Percentiles rank a stretch among this genome's conserved stretches.
Evolutionary conservation across 1,140 invertebrate genomes (phyloP).

Genomic region (Penaeus indicus): DNA sequence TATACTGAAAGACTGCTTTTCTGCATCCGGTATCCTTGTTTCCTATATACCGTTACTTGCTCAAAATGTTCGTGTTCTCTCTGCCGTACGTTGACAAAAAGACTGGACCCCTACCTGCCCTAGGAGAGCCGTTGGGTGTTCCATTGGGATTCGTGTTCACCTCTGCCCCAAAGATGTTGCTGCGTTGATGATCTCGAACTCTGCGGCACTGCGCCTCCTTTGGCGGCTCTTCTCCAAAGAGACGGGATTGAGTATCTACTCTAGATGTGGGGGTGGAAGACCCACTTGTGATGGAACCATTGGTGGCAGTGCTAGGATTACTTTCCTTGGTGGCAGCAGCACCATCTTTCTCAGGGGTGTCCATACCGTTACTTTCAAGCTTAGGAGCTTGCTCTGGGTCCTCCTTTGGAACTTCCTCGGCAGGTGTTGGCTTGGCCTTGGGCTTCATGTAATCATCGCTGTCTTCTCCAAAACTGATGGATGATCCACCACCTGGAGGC

Average conservation of each 20-base stretch:
- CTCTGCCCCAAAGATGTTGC: constrained; percentile 43
- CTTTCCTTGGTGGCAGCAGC: constrained; percentile 28
- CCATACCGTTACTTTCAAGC: constrained; percentile 52
- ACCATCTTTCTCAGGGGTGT: constrained; percentile 34
- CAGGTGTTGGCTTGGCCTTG: not conserved
- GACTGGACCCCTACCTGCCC: constrained; percentile 23
- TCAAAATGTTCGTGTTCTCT: not conserved
- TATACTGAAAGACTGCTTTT: too few species aligned
- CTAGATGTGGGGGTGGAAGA: constrained; percentile 12
- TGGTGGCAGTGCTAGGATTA: constrained; percentile 16
- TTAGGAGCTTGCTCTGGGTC: constrained; percentile 10
- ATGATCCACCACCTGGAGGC: constrained; percentile 56
- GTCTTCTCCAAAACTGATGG: constrained; percentile 49
- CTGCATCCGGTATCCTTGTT: too few species aligned
- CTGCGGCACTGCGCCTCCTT: not conserved
- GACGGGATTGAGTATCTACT: constrained; percentile 47
- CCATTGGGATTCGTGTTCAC: constrained; percentile 7
- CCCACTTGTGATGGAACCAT: constrained; percentile 25
- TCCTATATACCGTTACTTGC: too few species aligned
- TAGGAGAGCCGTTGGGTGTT: constrained; percentile 18
- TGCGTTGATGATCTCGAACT: constrained; percentile 51
- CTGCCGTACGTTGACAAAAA: not conserved
- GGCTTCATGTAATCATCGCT: not conserved
- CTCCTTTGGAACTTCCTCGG: constrained; percentile 17
- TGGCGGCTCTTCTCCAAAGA: constrained; percentile 42